These are phyloP conservation scores for Geotrypetes seraphini DNA, from an alignment of 2,797 vertebrate genomes.

Conservation along the genomic window DNA sequence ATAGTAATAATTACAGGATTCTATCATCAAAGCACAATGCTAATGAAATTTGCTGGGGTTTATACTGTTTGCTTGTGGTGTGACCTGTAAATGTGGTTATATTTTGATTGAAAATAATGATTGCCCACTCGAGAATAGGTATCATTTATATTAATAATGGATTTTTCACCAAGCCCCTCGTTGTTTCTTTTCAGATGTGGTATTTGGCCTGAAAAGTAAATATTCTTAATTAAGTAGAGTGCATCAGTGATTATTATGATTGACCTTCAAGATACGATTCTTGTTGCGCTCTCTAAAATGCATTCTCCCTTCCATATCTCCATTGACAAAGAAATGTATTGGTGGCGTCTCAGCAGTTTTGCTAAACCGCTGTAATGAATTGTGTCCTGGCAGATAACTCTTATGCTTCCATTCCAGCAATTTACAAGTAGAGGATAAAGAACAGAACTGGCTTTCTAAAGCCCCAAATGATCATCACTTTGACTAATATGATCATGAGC, in stretches of 20 bases:
- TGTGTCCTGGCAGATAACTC: no score
- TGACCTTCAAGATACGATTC: conserved; percentile 18
- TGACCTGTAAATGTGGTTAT: conserved; percentile 29
- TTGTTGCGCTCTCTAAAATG: conserved; percentile 17
- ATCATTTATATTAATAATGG: conserved; percentile 28
- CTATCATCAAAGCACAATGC: conserved; percentile 38
- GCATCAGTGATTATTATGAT: conserved; percentile 16
- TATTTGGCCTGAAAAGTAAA: background rate
- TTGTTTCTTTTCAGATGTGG: no score
- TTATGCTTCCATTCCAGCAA: no score
- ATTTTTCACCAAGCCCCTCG: no score
- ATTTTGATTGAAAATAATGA: conserved; percentile 8
- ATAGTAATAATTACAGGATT: conserved; percentile 37
- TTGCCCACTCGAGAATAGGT: conserved; percentile 14
- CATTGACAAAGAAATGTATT: no score
- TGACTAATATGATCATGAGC: no score
- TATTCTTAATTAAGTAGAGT: conserved; percentile 10
- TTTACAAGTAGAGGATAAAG: no score
- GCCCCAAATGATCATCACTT: no score
- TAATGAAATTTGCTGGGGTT: conserved; percentile 45
- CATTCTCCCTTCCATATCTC: conserved; percentile 11
- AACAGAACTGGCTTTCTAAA: no score
- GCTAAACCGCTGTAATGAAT: no score
- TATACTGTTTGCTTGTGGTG: conserved; percentile 16
- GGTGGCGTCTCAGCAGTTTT: no score